Evolutionary conservation across 2,888 invertebrate species (phyloP).

Genomic region (Agrypnus murinus): DNA sequence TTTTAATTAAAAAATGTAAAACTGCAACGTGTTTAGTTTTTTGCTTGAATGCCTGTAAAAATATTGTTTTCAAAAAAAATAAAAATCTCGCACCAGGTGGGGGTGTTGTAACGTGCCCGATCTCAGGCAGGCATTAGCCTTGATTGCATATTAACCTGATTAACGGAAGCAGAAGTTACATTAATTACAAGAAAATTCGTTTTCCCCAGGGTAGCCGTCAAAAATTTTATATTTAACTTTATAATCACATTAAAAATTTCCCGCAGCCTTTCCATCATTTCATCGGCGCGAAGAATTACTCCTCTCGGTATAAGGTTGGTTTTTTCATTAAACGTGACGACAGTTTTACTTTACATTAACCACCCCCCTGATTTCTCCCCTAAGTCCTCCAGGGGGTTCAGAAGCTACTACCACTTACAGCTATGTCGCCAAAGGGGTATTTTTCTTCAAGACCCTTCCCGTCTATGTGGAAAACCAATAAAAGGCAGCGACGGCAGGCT

Average conservation of each 20-base stretch:
- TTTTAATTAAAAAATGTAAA: too few relatives aligned
- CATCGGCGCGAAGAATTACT: conserved; percentile 18
- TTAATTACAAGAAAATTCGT: conserved; percentile 30
- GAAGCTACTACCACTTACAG: conserved; percentile 44
- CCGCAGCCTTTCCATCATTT: conserved; percentile 26
- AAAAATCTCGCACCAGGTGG: too few relatives aligned
- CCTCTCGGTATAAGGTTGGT: not conserved
- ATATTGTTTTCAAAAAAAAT: too few relatives aligned
- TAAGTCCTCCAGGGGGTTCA: conserved; percentile 28
- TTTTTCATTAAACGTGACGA: conserved; percentile 44
- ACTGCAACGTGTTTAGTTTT: too few relatives aligned
- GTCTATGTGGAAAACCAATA: conserved; percentile 45
- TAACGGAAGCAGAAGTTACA: conserved; percentile 30
- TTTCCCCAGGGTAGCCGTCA: conserved; percentile 7
- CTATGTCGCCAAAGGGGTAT: conserved; percentile 46
- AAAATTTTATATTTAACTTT: conserved; percentile 33
- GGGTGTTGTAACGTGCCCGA: not conserved
- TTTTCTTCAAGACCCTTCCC: conserved; percentile 28
- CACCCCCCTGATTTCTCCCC: conserved; percentile 28
- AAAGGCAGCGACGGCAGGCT: conserved; percentile 36
- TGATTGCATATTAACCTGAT: conserved; percentile 29
- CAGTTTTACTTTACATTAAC: conserved; percentile 50
- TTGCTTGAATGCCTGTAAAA: too few relatives aligned
- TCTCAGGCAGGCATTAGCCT: not conserved
- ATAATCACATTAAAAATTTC: conserved; percentile 35